Percentiles rank a stretch among this genome's conserved stretches.
Conservation (phyloP, 2,113 vertebrate species). For the Polypterus senegalus region DNA sequence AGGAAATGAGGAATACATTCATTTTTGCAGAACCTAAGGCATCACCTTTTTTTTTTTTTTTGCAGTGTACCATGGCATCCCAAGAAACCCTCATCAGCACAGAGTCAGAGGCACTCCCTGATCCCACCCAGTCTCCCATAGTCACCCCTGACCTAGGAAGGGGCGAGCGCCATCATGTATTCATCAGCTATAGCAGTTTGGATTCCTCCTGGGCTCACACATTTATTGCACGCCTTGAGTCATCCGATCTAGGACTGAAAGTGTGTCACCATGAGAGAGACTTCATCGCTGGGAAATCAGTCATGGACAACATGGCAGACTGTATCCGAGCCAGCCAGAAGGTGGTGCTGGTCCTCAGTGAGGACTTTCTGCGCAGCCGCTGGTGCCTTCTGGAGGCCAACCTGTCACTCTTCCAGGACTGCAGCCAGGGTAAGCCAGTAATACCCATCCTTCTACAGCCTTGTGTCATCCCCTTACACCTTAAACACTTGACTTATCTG, state of each 20-base stretch:
- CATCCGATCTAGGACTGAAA: conserved; percentile 11
- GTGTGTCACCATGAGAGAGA: conserved; percentile 39
- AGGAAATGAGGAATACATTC: no score
- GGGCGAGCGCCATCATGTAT: conserved; percentile 33
- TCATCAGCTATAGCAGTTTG: conserved; percentile 39
- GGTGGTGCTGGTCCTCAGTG: conserved; percentile 39
- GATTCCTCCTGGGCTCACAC: conserved; percentile 28
- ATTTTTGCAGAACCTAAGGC: no score
- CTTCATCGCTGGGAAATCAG: conserved; percentile 32
- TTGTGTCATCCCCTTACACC: conserved; percentile 31
- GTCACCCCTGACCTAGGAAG: conserved; percentile 13
- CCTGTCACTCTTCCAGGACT: conserved; percentile 40
- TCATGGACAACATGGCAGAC: conserved; percentile 44
- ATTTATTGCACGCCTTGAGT: conserved; percentile 32
- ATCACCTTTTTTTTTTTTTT: no score
- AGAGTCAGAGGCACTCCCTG: no score
- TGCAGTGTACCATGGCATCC: no score
- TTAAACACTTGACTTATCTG: conserved; percentile 44
- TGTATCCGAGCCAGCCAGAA: conserved; percentile 46
- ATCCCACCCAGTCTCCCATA: no score
- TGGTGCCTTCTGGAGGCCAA: conserved; percentile 46
- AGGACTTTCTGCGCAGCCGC: conserved; percentile 40
- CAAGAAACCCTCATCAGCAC: no score
- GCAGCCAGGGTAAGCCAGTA: conserved; percentile 34
- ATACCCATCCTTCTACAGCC: conserved; percentile 34